Percentiles rank a stretch among this genome's conserved stretches.
Evolutionary conservation across 2,113 vertebrate species (phyloP).

Genomic region (Tyto alba): DNA sequence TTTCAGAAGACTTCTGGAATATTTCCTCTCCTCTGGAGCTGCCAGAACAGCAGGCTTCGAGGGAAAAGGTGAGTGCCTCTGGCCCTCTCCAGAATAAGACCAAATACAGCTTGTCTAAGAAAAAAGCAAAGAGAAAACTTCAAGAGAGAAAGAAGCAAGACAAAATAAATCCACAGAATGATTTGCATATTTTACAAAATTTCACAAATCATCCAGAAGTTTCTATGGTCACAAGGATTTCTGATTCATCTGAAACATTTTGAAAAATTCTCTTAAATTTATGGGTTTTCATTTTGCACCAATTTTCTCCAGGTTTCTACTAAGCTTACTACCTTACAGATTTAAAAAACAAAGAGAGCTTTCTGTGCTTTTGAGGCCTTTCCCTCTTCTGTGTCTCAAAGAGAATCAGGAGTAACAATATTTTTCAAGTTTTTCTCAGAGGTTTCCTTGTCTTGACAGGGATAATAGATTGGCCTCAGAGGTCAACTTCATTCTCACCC

Average conservation of each 20-base stretch:
- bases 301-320: not conserved
- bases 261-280: not conserved
- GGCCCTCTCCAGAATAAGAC: not conserved
- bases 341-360: not conserved
- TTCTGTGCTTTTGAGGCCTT: not conserved
- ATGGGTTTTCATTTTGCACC: not conserved
- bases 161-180: not conserved
- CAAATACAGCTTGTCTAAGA: not conserved
- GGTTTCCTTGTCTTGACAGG: constrained; percentile 4
- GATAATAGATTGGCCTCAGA: constrained; percentile 38
- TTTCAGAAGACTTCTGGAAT: not conserved
- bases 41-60: not conserved
- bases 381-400: constrained; percentile 6
- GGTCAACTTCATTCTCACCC: constrained; percentile 39
- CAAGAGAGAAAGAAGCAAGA: not conserved
- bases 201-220: not conserved
- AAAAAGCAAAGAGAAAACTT: not conserved
- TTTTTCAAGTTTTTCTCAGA: constrained; percentile 49
- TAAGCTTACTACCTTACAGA: not conserved
- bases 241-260: not conserved
- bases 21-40: not conserved
- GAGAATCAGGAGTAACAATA: not conserved
- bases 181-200: not conserved
- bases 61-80: not conserved
- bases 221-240: not conserved